Conservation (phyloP, 2,113 vertebrate genomes). For the Aptenodytes forsteri region DNA sequence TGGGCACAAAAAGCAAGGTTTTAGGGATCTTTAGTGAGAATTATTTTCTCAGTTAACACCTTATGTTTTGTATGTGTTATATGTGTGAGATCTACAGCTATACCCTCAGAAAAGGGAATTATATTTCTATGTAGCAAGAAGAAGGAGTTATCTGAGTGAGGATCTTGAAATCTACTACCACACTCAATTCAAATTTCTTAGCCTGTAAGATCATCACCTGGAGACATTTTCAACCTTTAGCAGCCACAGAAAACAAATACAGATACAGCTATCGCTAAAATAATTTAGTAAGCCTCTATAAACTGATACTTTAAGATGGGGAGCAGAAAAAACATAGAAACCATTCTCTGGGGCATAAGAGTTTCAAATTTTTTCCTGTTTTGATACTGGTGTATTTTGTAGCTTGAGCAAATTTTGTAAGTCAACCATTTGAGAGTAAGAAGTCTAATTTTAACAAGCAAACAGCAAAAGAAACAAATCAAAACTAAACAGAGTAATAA, state of each 20-base stretch:
- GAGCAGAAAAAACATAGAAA: neutral
- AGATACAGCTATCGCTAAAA: neutral
- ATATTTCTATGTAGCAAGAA: neutral
- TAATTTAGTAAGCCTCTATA: neutral
- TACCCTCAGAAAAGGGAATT: neutral
- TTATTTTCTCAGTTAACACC: neutral
- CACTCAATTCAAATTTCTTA: neutral
- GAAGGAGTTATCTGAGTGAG: neutral
- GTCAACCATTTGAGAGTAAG: neutral
- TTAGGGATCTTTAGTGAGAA: neutral
- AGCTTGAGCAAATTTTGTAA: neutral
- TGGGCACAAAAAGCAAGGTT: neutral
- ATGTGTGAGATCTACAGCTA: neutral
- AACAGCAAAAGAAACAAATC: neutral
- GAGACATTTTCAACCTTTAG: neutral
- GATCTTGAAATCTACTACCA: neutral
- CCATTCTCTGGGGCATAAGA: neutral
- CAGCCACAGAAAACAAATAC: neutral
- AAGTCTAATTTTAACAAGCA: neutral
- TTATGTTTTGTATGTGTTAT: neutral
- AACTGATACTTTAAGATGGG: neutral
- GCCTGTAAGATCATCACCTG: rapidly evolving
- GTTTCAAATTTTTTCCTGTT: neutral
- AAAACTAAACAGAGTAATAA: neutral
- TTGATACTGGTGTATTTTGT: neutral